Percentiles rank a stretch among this genome's conserved stretches.
These are phyloP conservation scores for Papilio aristodemus DNA, from an alignment of 1,140 invertebrate species.

Conservation along the genomic window DNA sequence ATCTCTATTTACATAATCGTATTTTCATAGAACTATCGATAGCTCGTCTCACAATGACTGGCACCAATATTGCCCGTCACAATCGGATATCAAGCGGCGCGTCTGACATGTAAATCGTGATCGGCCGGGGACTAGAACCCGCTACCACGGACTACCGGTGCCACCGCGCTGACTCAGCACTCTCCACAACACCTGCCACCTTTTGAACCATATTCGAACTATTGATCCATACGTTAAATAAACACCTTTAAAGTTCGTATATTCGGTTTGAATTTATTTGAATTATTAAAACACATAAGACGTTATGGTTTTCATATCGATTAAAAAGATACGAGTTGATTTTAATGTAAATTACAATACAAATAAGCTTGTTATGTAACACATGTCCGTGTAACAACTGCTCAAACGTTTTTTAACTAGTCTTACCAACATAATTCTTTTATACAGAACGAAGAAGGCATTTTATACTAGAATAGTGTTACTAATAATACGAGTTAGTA, in stretches of 20 bases:
- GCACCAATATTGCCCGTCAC: conserved; percentile 47
- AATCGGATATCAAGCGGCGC: conserved; percentile 76
- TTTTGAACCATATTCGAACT: conserved; percentile 20
- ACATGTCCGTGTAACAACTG: conserved; percentile 41
- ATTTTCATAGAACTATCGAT: conserved; percentile 58
- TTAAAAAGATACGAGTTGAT: conserved; percentile 49
- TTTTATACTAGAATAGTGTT: too few relatives aligned
- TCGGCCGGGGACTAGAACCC: conserved; percentile 64
- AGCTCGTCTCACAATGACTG: conserved; percentile 55
- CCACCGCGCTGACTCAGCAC: conserved; percentile 72
- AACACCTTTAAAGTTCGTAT: background rate
- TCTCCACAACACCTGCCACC: conserved; percentile 67
- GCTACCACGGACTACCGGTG: conserved; percentile 77
- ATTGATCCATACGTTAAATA: background rate
- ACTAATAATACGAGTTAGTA: too few relatives aligned
- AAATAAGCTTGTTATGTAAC: conserved; percentile 52
- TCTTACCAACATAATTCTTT: background rate
- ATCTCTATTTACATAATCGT: conserved; percentile 60
- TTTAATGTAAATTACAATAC: conserved; percentile 55
- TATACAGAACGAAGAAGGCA: background rate
- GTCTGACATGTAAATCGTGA: conserved; percentile 79
- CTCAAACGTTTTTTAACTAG: conserved; percentile 8
- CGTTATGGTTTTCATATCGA: conserved; percentile 35
- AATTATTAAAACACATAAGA: conserved; percentile 3
- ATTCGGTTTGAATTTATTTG: conserved; percentile 13